Evolutionary conservation across 2,888 invertebrate genomes (phyloP), one percentile per base, ranked within the genome.

Genomic region (Apamea epomidion): DNA sequence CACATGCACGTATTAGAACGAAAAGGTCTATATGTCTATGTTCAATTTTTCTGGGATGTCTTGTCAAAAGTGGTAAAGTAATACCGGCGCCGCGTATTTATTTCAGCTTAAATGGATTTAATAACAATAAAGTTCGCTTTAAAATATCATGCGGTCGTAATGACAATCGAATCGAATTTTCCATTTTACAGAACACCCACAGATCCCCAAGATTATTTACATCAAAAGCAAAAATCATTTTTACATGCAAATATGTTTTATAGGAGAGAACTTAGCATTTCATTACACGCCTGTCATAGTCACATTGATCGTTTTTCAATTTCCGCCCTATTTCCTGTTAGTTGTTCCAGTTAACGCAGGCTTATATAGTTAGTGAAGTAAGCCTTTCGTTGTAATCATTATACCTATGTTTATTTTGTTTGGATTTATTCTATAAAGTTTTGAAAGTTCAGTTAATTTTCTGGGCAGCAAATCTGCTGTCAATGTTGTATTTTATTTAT

Each of bases 231-330:
- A 88, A 79, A 65, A 64, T 51, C 75, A 74, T 71, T 77, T 86
- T 75, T 82, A 64, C 51, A 86, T 79, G 69, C 69, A 87, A 87
- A 86, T 70, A 48, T 60, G 21, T 83, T 82, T 58, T 73, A 73
- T 62, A 73, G 74, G 48, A 48, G 67, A 65, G 71, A 77, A 73
- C 54, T 78, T 80, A 69, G 76, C 82, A 62, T 87, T 83, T 80
- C 83, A 89, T 87, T 89, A 89, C 83, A 70, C 37, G 80, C 16
- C 90, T 86, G 89, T 90, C 86, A 84, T 60, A 65, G 69, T 75
- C 71, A 64, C 75, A 80, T 84, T 80, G 89, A 89, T 29, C 83
- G 84, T 82, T 88, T 88, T 85, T 88, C 91, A 89, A 90, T 90
- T 90, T 90, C 89, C 89, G 78, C 51, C 69, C 67, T 67, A 90